These are phyloP conservation scores for Elymnias hypermnestra DNA, from an alignment of 1,140 invertebrate species.

Conservation along the genomic window DNA sequence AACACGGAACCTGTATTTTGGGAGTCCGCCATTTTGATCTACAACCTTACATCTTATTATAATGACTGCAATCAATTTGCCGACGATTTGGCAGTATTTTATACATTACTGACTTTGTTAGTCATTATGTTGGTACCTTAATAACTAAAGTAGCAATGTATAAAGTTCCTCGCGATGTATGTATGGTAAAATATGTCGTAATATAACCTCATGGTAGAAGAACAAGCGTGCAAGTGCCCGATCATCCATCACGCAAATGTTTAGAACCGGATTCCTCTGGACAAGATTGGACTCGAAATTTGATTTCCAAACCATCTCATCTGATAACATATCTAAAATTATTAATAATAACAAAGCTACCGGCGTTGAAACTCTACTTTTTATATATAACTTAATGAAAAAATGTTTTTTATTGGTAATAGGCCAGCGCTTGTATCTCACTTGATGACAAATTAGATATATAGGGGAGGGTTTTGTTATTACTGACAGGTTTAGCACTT, in stretches of 20 bases:
- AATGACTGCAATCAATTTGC: constrained; percentile 27
- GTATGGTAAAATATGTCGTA: constrained; percentile 7
- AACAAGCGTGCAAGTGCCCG: constrained; percentile 44
- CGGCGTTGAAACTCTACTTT: constrained; percentile 4
- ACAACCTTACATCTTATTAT: constrained; percentile 34
- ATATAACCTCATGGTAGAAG: neutral
- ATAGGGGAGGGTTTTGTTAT: no score
- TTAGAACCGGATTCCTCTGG: constrained; percentile 53
- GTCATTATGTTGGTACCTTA: neutral
- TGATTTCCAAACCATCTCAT: constrained; percentile 36
- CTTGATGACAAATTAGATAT: no score
- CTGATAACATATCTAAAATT: constrained; percentile 23
- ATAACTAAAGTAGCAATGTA: constrained; percentile 29
- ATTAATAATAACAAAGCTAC: constrained; percentile 19
- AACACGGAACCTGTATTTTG: constrained; percentile 63
- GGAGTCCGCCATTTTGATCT: constrained; percentile 58
- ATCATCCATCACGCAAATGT: constrained; percentile 67
- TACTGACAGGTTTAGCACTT: no score
- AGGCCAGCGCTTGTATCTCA: no score
- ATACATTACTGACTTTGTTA: constrained; percentile 11
- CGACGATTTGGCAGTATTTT: neutral
- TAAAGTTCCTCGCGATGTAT: constrained; percentile 14
- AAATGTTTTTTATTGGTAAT: no score
- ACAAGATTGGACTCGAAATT: constrained; percentile 39
- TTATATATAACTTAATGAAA: no score